These are phyloP conservation scores for Lasioglossum leucozonium DNA, from an alignment of 2,888 invertebrate genomes.

Conservation along the genomic window DNA sequence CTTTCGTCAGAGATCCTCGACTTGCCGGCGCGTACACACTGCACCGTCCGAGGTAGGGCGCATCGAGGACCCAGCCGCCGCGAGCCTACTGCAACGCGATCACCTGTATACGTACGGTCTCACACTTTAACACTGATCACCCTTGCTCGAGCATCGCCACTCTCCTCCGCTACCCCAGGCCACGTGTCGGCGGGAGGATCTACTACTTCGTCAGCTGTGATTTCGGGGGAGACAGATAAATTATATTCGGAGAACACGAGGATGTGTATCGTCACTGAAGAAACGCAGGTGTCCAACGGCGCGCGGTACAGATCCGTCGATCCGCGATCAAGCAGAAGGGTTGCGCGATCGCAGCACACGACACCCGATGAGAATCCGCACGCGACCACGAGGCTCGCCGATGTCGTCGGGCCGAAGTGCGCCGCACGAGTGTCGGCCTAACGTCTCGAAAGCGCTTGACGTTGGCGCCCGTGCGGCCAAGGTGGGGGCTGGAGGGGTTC, in stretches of 20 bases:
- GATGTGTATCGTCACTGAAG: not conserved
- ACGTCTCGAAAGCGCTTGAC: slow-evolving; percentile 78
- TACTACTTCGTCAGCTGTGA: not conserved
- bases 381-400: slow-evolving; percentile 68
- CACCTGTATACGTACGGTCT: slow-evolving; percentile 29
- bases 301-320: not conserved
- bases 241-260: not conserved
- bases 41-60: slow-evolving; percentile 61
- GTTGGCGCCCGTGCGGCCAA: slow-evolving; percentile 74
- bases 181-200: not conserved
- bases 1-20: slow-evolving; percentile 65
- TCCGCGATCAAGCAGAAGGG: not conserved
- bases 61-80: slow-evolving; percentile 62
- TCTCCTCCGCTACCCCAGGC: not conserved
- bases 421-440: slow-evolving; percentile 82
- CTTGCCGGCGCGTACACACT: slow-evolving; percentile 62
- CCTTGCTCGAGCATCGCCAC: slow-evolving; percentile 5
- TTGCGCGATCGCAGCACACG: slow-evolving; percentile 15
- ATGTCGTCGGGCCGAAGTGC: slow-evolving; percentile 81
- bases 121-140: slow-evolving; percentile 25
- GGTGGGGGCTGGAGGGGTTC: slow-evolving; percentile 62
- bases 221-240: not conserved
- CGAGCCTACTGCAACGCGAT: slow-evolving; percentile 28
- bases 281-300: not conserved
- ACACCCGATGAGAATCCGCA: slow-evolving; percentile 38